A percentile compares a stretch with the other conserved stretches of the same genome.
These are phyloP conservation scores for Neodiprion lecontei DNA, from an alignment of 1,140 invertebrate genomes.

Conservation along the genomic window DNA sequence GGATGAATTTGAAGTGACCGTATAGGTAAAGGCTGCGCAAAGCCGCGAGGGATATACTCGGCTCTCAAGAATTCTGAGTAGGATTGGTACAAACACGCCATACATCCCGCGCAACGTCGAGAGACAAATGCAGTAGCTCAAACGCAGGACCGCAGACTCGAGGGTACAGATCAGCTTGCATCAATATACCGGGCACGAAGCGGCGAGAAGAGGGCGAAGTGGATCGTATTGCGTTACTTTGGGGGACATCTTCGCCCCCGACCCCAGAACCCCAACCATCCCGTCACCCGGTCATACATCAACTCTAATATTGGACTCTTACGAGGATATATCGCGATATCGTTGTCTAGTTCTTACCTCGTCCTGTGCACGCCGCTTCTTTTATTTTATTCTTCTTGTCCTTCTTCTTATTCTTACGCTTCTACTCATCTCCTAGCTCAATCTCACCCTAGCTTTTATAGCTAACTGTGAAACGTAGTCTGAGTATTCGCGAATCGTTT, in stretches of 20 bases:
- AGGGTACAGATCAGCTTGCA: conserved; percentile 37
- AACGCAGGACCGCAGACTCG: neutral
- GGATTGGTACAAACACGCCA: too few species aligned
- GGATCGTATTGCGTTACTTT: conserved; percentile 48
- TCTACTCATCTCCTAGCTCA: too few species aligned
- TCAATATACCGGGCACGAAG: conserved; percentile 61
- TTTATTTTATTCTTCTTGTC: conserved; percentile 33
- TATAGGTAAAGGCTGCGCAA: too few species aligned
- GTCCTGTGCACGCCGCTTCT: neutral
- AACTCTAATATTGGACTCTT: conserved; percentile 57
- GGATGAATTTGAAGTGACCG: too few species aligned
- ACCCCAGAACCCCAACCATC: conserved; percentile 15
- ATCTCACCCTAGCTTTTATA: too few species aligned
- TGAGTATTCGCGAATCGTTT: too few species aligned
- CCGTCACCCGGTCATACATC: conserved; percentile 50
- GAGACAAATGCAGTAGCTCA: conserved; percentile 2
- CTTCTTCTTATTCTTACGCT: conserved; percentile 30
- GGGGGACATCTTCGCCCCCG: conserved; percentile 50
- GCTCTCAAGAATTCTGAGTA: too few species aligned
- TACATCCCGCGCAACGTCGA: neutral
- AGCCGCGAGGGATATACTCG: too few species aligned
- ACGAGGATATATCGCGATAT: conserved; percentile 7
- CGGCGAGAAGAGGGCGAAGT: conserved; percentile 32
- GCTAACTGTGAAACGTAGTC: too few species aligned
- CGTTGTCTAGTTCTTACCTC: neutral